phyloP scores from a whole-genome alignment of 2,113 vertebrate species.

The Halichoeres trimaculatus region DNA sequence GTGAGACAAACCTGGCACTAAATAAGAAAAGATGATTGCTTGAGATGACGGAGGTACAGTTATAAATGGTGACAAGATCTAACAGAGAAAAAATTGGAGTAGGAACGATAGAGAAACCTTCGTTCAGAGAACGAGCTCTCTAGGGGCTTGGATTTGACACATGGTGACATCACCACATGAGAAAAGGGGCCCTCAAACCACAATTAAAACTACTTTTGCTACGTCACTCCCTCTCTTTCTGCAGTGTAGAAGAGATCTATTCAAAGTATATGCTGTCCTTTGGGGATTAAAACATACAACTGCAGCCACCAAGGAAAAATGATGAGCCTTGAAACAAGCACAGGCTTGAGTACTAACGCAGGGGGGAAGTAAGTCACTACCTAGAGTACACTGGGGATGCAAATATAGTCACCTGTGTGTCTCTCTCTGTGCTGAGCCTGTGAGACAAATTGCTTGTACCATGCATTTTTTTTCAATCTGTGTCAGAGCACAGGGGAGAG shows the following conservation, averaged over 20 bases:
- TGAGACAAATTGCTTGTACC: slow-evolving; percentile 35
- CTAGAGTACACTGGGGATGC: slow-evolving; percentile 5
- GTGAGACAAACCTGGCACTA: slow-evolving; percentile 49
- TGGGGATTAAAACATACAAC: slow-evolving; percentile 64
- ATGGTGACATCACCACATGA: slow-evolving; percentile 62
- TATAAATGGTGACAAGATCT: slow-evolving; percentile 44
- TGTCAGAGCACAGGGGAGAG: slow-evolving; percentile 65
- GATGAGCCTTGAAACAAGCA: slow-evolving; percentile 20
- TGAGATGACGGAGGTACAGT: slow-evolving; percentile 59
- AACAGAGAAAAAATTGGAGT: slow-evolving; percentile 42
- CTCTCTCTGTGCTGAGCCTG: slow-evolving; percentile 11
- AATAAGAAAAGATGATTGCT: slow-evolving; percentile 63
- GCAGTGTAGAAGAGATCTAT: slow-evolving; percentile 46
- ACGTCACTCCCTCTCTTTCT: slow-evolving; percentile 15
- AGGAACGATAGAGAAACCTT: slow-evolving; percentile 44
- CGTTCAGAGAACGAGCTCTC: slow-evolving; percentile 40
- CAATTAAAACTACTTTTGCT: slow-evolving; percentile 71
- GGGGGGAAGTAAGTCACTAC: slow-evolving; percentile 19
- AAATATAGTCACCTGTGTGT: slow-evolving; percentile 42
- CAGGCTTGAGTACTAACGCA: slow-evolving; percentile 5
- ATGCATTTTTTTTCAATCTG: slow-evolving; percentile 50
- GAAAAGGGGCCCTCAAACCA: slow-evolving; percentile 70
- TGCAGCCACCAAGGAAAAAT: slow-evolving; percentile 40
- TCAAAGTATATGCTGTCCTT: slow-evolving; percentile 60
- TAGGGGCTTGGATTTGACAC: slow-evolving; percentile 57